Base-by-base conservation (phyloP, 2,888 invertebrate genomes). In the Dascillus cervinus region DNA sequence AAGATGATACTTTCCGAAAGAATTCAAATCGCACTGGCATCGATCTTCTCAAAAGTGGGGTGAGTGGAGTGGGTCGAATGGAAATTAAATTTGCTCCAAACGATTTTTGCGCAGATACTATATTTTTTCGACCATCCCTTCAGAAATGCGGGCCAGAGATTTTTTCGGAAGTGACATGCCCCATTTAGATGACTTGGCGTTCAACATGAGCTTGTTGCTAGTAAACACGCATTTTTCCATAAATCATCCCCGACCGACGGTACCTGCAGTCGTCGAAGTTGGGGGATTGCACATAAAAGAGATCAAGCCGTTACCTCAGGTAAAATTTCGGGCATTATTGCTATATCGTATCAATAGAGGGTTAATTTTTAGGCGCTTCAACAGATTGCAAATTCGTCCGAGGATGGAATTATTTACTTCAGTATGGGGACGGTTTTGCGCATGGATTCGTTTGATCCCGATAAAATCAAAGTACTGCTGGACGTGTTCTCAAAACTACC, bases 1-100 rank as follows among this genome's bases (percentile, higher is more conserved):
- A 58, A 62, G 8, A 70, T 79, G 67, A 62, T 54, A 4, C 74
- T 73, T 49, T 23, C 46, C 1, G 67, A 77, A 32, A 64, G 76
- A 10, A 39, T 73, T 2, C 56, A 66, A 19, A 68, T 70, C 44
- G 62, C 60, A 0, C 26, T 67, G 15, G 60, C 66, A 10, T 32
- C 37, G 9, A 20, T 46, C 5, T 3, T 32, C 1, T 29, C 38
- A 3, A 46, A 43, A 29, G 14, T 40, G n/a, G 40, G 42, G 47
- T 44, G 34, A 32, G 35, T 43, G 11, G 22, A 13, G 15, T 26
- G 4, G n/a, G 11, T 26, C 10, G 13, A 6, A 10, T n/a, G 5
- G 3, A 24, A 28, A 32, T 6, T 9, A 13, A n/a, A n/a, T n/a
- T n/a, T n/a, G n/a, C n/a, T n/a, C n/a, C 3, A 11, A 20, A 2